Evolutionary conservation across 2,797 vertebrate genomes (phyloP), one percentile per base, ranked within the genome.

Genomic region (Intellagama lesueurii): DNA sequence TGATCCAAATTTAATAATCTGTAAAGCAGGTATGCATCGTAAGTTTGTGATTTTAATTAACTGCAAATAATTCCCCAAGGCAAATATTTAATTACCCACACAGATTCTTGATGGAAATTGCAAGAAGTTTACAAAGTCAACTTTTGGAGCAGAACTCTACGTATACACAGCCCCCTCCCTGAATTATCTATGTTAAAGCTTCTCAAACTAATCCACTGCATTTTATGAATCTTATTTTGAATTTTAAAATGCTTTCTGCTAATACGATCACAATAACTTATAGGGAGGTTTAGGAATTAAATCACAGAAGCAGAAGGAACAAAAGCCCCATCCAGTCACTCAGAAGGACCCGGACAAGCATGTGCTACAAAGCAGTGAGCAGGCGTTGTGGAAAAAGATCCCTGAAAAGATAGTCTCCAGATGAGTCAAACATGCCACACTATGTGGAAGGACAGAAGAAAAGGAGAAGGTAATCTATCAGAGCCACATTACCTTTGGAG

Each of bases 61-160:
- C 95, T 96, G 94, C 94, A 97, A 96, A 96, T 96, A 97, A 96
- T 96, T 94, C 95, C 94, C 92, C 83, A 95, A 92, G 95, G 95
- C 95, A 97, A 97, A 96, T 95, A 96, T 96, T 97, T 96, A 97
- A 97, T 97, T 96, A 97, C 94, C 92, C 93, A 81, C 93, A 94
- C 92, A 95, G 95, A 93, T 96, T 97, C 90, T 96, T 95, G 1
- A 1, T 88, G 93, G 94, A 93, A 83, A 89, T 92, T 87, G 96
- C 94, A 96, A 82, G 92, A 96, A 94, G 83, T 96, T 95, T 93
- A 95, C 93, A 95, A 94, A 83, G 78, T 87, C 91, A 95, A 93
- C 92, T 95, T 92, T 94, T 86, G 94, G 96, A 95, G 91, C 19
- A 90, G 92, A 96, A 87, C 76, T 80, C 77, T 90, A 78, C 56